Evolutionary conservation across 2,888 invertebrate species (phyloP).

Genomic region (Cremastinae sp.): DNA sequence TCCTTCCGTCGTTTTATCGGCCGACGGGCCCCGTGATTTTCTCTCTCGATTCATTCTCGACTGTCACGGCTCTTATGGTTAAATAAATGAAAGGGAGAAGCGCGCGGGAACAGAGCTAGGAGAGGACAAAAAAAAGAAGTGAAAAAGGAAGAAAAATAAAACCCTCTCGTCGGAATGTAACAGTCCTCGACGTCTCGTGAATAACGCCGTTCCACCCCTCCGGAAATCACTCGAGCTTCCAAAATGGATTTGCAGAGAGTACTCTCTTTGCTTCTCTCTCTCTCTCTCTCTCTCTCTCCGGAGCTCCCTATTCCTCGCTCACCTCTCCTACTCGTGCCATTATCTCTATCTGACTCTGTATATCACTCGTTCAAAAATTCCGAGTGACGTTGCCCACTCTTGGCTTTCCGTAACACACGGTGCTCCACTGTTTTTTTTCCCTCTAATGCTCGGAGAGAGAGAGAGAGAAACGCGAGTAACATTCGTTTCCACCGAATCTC

Average conservation of each 20-base stretch:
- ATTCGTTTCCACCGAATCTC: conserved; percentile 3
- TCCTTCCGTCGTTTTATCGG: conserved; percentile 83
- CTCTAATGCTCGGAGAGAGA: conserved; percentile 7
- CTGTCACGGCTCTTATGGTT: background rate
- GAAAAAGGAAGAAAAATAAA: conserved; percentile 35
- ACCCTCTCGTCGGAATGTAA: conserved; percentile 42
- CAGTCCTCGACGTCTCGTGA: conserved; percentile 53
- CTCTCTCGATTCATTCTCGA: conserved; percentile 41
- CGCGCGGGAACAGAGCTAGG: conserved; percentile 7
- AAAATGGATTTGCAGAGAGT: conserved; percentile 54
- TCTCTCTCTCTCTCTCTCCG: background rate
- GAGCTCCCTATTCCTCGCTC: conserved; percentile 39
- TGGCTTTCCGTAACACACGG: conserved; percentile 43
- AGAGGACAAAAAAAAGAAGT: conserved; percentile 14
- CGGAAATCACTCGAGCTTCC: conserved; percentile 53
- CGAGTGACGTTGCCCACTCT: conserved; percentile 54
- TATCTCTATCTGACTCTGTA: conserved; percentile 53
- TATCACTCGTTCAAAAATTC: conserved; percentile 48
- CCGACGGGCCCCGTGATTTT: conserved; percentile 78
- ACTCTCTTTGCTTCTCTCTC: conserved; percentile 12
- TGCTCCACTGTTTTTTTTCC: conserved; percentile 45
- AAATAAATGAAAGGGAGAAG: no score
- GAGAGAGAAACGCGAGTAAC: background rate
- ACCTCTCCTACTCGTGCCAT: conserved; percentile 37
- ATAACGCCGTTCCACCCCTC: conserved; percentile 35